phyloP scores from a whole-genome alignment of 2,113 vertebrate species.

The Loxodonta africana region DNA sequence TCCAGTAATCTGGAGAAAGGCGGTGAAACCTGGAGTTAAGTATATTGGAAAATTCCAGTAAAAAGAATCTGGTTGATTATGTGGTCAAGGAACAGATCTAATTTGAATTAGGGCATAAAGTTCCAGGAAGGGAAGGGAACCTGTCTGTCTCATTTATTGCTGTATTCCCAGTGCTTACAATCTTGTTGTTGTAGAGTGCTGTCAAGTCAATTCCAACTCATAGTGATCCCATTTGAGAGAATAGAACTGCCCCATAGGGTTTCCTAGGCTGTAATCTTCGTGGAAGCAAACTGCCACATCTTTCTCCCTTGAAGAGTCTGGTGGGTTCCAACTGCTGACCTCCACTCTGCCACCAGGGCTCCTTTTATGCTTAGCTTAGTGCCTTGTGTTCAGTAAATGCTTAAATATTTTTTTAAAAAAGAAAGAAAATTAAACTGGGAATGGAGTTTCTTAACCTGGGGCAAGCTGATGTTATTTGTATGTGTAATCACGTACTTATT shows the following conservation, averaged over 20 bases:
- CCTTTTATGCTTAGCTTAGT: neutral
- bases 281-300: neutral
- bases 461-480: neutral
- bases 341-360: neutral
- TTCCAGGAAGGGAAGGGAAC: neutral
- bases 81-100: neutral
- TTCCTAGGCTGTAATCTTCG: neutral
- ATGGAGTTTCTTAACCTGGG: neutral
- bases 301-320: neutral
- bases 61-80: neutral
- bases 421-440: constrained; percentile 28
- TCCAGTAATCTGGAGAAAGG: constrained; percentile 18
- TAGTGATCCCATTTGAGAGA: neutral
- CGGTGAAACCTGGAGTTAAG: neutral
- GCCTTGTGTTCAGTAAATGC: neutral
- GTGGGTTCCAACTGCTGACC: neutral
- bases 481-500: neutral
- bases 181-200: neutral
- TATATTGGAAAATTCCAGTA: neutral
- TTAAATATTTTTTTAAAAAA: constrained; percentile 20
- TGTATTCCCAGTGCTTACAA: neutral
- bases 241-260: neutral
- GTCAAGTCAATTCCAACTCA: neutral
- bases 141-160: neutral
- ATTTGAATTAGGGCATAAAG: neutral